Percentiles rank a stretch among this genome's conserved stretches.
Conservation (phyloP, 2,113 vertebrate genomes). For the Cynocephalus volans region DNA sequence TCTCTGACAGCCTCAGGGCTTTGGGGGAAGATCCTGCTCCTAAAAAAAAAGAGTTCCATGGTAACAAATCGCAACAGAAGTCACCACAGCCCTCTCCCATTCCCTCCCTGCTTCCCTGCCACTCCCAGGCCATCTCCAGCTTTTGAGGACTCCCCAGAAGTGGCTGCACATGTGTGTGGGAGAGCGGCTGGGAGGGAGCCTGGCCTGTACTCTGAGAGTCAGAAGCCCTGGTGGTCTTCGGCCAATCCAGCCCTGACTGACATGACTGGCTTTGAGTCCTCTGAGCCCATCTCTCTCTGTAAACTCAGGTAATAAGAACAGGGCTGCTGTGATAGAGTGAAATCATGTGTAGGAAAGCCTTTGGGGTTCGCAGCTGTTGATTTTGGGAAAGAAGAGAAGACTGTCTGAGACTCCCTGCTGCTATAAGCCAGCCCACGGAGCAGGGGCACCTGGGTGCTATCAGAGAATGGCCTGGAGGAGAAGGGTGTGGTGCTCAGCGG, state of each 20-base stretch:
- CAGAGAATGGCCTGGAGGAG: not conserved
- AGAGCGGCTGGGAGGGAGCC: not conserved
- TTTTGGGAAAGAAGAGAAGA: not conserved
- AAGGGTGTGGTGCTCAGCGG: not conserved
- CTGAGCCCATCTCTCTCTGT: not conserved
- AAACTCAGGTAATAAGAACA: not conserved
- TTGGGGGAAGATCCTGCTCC: not conserved
- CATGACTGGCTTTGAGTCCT: no score
- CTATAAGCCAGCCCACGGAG: fast-evolving
- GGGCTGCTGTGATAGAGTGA: not conserved
- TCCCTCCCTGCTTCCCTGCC: not conserved
- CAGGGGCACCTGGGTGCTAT: fast-evolving
- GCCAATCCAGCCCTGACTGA: no score
- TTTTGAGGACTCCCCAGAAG: not conserved
- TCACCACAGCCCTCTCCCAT: no score
- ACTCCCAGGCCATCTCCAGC: not conserved
- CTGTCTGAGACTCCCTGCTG: not conserved
- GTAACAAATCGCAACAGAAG: not conserved
- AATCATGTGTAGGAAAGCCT: not conserved
- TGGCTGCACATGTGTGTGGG: not conserved
- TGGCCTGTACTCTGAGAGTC: not conserved
- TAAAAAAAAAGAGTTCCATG: not conserved
- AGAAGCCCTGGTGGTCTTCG: not conserved
- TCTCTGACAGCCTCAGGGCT: not conserved
- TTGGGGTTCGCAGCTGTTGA: not conserved